Percentiles rank a stretch among this genome's conserved stretches.
phyloP scores from a whole-genome alignment of 1,140 invertebrate genomes.

The Trichomalopsis sarcophagae region DNA sequence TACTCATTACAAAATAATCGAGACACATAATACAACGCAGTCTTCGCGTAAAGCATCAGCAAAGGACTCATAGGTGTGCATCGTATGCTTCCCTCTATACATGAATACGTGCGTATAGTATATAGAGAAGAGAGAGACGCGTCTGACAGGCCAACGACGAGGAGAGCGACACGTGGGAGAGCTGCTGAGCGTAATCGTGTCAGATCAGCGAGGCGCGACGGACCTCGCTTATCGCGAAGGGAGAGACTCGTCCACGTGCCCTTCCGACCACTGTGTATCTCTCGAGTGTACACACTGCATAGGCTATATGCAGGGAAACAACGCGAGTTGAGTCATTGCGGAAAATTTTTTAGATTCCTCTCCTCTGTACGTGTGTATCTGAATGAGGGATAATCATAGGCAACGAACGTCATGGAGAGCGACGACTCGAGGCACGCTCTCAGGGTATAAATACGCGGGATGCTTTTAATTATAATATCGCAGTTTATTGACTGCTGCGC shows the following conservation, averaged over 20 bases:
- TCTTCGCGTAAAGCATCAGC: neutral
- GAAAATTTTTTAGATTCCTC: too few relatives aligned
- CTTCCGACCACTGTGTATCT: neutral
- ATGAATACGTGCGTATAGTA: neutral
- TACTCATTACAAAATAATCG: too few relatives aligned
- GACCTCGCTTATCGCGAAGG: conserved; percentile 64
- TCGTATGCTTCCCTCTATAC: too few relatives aligned
- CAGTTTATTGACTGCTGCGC: too few relatives aligned
- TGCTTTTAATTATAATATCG: too few relatives aligned
- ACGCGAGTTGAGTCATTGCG: too few relatives aligned
- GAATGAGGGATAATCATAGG: too few relatives aligned
- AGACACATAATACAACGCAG: neutral
- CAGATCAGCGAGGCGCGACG: conserved; percentile 69
- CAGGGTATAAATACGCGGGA: too few relatives aligned
- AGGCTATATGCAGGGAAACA: neutral
- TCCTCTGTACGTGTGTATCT: too few relatives aligned
- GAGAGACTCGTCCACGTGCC: conserved; percentile 38
- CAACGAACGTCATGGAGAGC: too few relatives aligned
- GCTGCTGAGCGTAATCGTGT: conserved; percentile 66
- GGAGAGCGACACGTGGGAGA: conserved; percentile 20
- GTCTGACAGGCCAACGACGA: neutral
- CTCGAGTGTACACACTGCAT: neutral
- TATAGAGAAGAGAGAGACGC: neutral
- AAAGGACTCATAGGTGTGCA: neutral
- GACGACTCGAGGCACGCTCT: too few relatives aligned